phyloP scores from a whole-genome alignment of 2,797 vertebrate genomes.

The Dallia pectoralis region DNA sequence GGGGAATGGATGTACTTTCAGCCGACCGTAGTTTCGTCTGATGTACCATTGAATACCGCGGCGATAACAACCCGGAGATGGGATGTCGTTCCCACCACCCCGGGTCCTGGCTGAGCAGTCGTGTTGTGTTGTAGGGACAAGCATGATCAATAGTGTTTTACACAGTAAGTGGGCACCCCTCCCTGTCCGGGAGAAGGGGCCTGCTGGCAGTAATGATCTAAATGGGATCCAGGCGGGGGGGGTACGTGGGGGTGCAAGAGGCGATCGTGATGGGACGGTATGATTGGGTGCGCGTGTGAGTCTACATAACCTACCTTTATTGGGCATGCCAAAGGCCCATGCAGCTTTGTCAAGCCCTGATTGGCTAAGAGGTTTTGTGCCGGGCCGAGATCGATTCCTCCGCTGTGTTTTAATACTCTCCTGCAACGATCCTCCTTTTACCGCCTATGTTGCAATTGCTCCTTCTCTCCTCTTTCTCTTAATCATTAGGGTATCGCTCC shows the following conservation, averaged over 20 bases:
- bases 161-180: slow-evolving; percentile 18
- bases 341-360: slow-evolving; percentile 42
- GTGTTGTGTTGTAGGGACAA: slow-evolving; percentile 27
- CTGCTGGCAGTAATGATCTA: slow-evolving; percentile 40
- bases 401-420: background rate
- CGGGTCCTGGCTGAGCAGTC: slow-evolving; percentile 26
- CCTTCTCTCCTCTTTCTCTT: background rate
- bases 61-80: slow-evolving; percentile 1
- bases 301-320: slow-evolving; percentile 21
- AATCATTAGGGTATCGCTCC: background rate
- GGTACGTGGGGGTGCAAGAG: slow-evolving; percentile 10
- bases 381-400: slow-evolving; percentile 31
- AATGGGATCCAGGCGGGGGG: slow-evolving; percentile 32
- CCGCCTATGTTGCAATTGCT: background rate
- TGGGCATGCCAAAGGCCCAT: slow-evolving; percentile 25
- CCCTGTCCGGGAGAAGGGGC: slow-evolving; percentile 18
- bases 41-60: no score
- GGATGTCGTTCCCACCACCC: slow-evolving; percentile 29
- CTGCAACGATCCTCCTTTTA: background rate
- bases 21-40: no score
- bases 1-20: no score
- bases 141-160: slow-evolving; percentile 50
- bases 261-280: background rate
- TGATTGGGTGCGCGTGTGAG: background rate
- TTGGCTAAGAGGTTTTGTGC: slow-evolving; percentile 51